phyloP scores from a whole-genome alignment of 35 echinoderm and acorn worm species.

The Heliocidaris tuberculata region DNA sequence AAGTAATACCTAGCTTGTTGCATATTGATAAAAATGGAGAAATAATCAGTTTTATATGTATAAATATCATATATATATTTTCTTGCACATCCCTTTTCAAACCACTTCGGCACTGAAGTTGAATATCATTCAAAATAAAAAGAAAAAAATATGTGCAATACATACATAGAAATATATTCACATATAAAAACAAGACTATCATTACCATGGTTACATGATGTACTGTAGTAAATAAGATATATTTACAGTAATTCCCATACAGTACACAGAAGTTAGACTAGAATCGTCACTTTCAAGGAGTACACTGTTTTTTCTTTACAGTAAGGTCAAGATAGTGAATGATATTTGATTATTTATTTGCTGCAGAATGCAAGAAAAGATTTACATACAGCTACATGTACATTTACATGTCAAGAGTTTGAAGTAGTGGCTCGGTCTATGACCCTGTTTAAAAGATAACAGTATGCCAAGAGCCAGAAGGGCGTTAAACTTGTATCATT shows the following conservation, averaged over 20 bases:
- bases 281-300: neutral
- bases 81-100: constrained; percentile 16
- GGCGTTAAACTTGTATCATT: too few species aligned
- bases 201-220: neutral
- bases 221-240: constrained; percentile 19
- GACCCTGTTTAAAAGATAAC: neutral
- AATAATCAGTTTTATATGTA: neutral
- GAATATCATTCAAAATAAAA: neutral
- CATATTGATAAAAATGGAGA: neutral
- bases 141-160: neutral
- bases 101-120: neutral
- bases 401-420: neutral
- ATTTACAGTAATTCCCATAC: constrained; percentile 11
- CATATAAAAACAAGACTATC: constrained; percentile 3
- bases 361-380: neutral
- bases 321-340: neutral
- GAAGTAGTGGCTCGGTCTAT: neutral
- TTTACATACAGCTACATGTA: neutral
- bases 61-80: neutral
- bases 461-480: too few species aligned
- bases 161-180: constrained; percentile 7
- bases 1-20: neutral
- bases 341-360: neutral
- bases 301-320: neutral
- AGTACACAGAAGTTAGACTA: neutral